Base-by-base conservation (phyloP, 2,797 vertebrate species). In the Odontamblyopus lacepedii region DNA sequence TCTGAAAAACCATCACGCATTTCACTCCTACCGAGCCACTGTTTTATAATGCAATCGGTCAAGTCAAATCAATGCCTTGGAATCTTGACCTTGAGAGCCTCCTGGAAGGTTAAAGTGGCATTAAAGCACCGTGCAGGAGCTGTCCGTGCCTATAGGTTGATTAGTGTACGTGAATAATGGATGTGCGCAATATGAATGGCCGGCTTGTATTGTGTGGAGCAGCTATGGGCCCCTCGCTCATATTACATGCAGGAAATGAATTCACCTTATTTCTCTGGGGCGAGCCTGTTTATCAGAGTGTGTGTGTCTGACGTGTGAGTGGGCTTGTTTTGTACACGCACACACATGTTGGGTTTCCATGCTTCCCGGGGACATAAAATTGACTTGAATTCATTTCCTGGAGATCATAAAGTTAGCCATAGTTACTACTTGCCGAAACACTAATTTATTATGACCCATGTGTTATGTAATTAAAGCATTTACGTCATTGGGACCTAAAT, bases 301-400 rank as follows among this genome's bases (percentile, higher is more conserved):
- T 29, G 73, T 12, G 57, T 13, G 56, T 23, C 32, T 70, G 72
- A 70, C 13, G 4, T 41, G 19, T 69, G 73, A 56, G 73, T 69
- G 50, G 80, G 70, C 76, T 82, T 78, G 18, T 85, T 64, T 27
- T 69, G 51, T 76, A 51, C 78, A 82, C 64, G n/a, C 67, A 66
- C 71, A 78, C 27, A 76, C 50, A 70, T 71, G 51, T 67, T 12
- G 23, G 23, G n/a, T 59, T 59, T 5, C 19, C n/a, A 12, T 55
- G 19, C n/a, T 6, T 55, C 7, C 6, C n/a, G 51, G 5, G 19
- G 51, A 55, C 44, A 48, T 15, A 48, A 48, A 15, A 48, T 48
- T 48, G 12, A 55, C 2, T 55, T n/a, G 18, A 55, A 19, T 55
- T 55, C 1, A 19, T 55, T 55, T 55, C n/a, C 51, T n/a, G 51